These are phyloP conservation scores for Ameiurus melas DNA, from an alignment of 2,113 vertebrate species.

Conservation along the genomic window DNA sequence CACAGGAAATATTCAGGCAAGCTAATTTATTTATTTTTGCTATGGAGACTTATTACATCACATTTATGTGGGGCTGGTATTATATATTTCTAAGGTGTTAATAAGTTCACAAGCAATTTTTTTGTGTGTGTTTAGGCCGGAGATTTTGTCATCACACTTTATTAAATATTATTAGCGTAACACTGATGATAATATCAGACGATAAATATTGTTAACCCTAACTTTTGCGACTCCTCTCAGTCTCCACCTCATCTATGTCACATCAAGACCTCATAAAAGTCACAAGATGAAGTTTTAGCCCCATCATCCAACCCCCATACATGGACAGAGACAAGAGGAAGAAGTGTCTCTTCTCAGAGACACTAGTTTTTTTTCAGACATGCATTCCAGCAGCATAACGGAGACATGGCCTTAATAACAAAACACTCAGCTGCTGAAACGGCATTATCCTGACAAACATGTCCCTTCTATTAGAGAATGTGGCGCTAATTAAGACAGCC, in stretches of 20 bases:
- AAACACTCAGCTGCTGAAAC: constrained; percentile 2
- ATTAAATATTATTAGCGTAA: neutral
- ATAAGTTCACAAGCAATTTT: neutral
- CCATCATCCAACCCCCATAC: neutral
- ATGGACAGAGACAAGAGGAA: neutral
- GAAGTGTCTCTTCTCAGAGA: neutral
- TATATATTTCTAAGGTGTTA: neutral
- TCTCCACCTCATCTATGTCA: neutral
- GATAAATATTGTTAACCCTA: neutral
- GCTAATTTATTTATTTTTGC: neutral
- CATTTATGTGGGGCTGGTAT: neutral
- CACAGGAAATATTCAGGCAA: neutral
- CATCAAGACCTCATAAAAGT: neutral
- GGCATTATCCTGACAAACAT: constrained; percentile 33
- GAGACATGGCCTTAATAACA: constrained; percentile 1
- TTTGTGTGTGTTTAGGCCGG: neutral
- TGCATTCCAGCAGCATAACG: neutral
- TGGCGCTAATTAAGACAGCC: constrained; percentile 40
- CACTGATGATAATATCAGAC: neutral
- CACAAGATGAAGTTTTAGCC: neutral
- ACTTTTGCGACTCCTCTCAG: neutral
- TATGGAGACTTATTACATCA: neutral
- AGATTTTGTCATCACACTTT: neutral
- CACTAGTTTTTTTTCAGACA: neutral
- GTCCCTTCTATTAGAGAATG: constrained; percentile 29